Conservation (phyloP, 2,888 invertebrate genomes). For the Acleris laterana region DNA sequence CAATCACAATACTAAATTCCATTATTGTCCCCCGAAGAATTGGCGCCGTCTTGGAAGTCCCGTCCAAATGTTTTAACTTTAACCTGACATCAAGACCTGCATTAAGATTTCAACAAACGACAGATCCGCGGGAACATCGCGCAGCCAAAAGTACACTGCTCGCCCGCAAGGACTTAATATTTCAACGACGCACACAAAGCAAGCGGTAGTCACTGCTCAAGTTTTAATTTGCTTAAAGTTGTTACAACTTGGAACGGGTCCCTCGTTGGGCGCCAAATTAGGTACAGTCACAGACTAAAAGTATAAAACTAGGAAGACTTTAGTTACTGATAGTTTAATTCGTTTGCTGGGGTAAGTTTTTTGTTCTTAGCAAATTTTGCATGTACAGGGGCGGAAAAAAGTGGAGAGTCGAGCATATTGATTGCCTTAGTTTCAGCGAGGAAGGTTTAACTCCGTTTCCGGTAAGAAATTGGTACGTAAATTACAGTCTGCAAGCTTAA, state of each 20-base stretch:
- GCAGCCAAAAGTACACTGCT: slow-evolving; percentile 71
- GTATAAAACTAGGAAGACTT: slow-evolving; percentile 60
- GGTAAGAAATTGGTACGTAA: slow-evolving; percentile 18
- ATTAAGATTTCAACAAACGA: slow-evolving; percentile 76
- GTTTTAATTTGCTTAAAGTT: slow-evolving; percentile 84
- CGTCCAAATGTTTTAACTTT: slow-evolving; percentile 15
- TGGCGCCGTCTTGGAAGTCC: slow-evolving; percentile 13
- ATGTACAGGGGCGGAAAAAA: slow-evolving; percentile 41
- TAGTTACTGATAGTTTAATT: slow-evolving; percentile 78
- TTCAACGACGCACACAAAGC: slow-evolving; percentile 76
- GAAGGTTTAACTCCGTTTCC: slow-evolving; percentile 7
- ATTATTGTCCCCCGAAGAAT: slow-evolving; percentile 23
- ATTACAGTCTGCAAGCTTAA: slow-evolving; percentile 3
- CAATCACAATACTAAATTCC: slow-evolving; percentile 19
- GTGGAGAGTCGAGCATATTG: slow-evolving; percentile 19
- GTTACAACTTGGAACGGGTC: slow-evolving; percentile 81
- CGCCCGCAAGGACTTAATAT: slow-evolving; percentile 82
- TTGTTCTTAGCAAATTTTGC: slow-evolving; percentile 54
- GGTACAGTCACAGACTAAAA: slow-evolving; percentile 63
- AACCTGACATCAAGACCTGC: slow-evolving; percentile 39
- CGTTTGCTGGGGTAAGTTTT: slow-evolving; percentile 62
- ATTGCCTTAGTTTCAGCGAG: slow-evolving; percentile 18
- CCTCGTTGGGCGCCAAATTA: slow-evolving; percentile 80
- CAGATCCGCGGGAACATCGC: slow-evolving; percentile 60
- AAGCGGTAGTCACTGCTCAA: slow-evolving; percentile 77